Conservation (phyloP, 2,888 invertebrate species). For the Atethmia centrago region DNA sequence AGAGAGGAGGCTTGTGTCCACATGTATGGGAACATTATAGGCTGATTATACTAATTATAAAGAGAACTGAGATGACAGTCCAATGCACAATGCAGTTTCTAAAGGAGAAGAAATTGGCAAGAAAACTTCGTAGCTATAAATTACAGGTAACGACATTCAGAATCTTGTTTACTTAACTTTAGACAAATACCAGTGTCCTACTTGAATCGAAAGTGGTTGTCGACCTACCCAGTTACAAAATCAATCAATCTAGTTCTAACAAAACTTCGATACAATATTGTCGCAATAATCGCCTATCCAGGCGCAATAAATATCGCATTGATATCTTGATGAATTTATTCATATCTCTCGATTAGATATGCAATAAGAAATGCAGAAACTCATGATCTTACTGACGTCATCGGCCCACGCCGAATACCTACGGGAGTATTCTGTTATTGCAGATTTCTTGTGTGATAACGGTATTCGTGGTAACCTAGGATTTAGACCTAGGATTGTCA, state of each 20-base stretch:
- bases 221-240: conserved; percentile 53
- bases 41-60: no score
- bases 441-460: conserved; percentile 20
- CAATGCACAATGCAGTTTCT: neutral
- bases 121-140: conserved; percentile 13
- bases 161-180: conserved; percentile 47
- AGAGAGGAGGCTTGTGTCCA: no score
- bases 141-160: conserved; percentile 23
- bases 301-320: conserved; percentile 74
- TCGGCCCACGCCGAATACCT: conserved; percentile 73
- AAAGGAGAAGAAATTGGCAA: conserved; percentile 24
- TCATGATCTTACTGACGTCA: conserved; percentile 76
- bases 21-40: no score
- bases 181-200: conserved; percentile 47
- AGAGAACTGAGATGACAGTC: neutral
- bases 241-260: conserved; percentile 63
- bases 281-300: conserved; percentile 72
- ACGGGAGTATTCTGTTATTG: conserved; percentile 71
- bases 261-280: conserved; percentile 64
- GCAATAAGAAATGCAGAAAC: conserved; percentile 80
- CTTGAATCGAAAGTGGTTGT: conserved; percentile 49
- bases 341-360: conserved; percentile 79
- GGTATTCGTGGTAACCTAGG: no score
- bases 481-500: neutral
- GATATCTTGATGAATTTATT: conserved; percentile 82